phyloP scores from a whole-genome alignment of 2,797 vertebrate species.

The Channa striata region DNA sequence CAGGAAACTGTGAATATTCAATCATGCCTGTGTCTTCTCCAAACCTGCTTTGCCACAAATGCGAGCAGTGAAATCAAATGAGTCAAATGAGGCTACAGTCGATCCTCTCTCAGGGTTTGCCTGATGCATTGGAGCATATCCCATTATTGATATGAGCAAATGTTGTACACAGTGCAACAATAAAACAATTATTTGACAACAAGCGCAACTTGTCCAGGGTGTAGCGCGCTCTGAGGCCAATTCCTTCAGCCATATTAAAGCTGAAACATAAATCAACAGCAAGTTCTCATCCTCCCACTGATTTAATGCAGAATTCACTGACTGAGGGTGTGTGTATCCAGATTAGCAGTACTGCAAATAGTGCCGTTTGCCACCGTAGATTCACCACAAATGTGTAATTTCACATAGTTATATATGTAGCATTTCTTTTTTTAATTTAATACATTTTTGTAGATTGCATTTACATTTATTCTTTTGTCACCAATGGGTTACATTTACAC shows the following conservation, averaged over 20 bases:
- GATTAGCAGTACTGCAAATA: not conserved
- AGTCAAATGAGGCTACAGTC: constrained; percentile 58
- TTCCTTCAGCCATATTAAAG: constrained; percentile 53
- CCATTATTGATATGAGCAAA: constrained; percentile 74
- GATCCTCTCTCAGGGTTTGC: constrained; percentile 64
- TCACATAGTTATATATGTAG: too few relatives aligned
- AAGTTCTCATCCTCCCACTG: constrained; percentile 31
- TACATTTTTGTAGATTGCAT: too few relatives aligned
- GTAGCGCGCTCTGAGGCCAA: constrained; percentile 42
- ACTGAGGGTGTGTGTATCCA: constrained; percentile 4
- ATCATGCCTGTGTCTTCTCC: constrained; percentile 39
- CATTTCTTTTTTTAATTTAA: too few relatives aligned
- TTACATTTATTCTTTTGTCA: too few relatives aligned
- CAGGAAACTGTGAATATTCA: constrained; percentile 67
- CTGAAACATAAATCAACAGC: constrained; percentile 39
- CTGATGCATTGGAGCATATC: constrained; percentile 64
- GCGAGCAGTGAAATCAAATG: constrained; percentile 54
- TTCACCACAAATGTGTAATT: too few relatives aligned
- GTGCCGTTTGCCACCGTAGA: not conserved
- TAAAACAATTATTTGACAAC: constrained; percentile 60
- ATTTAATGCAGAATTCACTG: constrained; percentile 42
- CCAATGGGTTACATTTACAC: too few relatives aligned
- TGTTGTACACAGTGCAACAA: constrained; percentile 68
- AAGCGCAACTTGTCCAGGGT: constrained; percentile 60
- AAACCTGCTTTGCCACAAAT: constrained; percentile 54